Conservation (phyloP, 1,140 invertebrate species). For the Lepidurus apus region DNA sequence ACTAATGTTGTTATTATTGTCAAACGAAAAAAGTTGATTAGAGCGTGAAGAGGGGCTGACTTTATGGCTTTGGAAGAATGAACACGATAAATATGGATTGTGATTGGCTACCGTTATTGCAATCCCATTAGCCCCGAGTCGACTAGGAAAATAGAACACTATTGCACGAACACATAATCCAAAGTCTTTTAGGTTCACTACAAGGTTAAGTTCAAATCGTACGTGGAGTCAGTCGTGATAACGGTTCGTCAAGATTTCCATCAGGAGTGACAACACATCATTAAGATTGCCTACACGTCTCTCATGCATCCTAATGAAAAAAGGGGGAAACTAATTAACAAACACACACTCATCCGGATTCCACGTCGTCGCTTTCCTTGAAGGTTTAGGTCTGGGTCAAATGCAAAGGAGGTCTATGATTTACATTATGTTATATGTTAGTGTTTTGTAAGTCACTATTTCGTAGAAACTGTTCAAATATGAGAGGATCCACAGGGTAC, state of each 20-base stretch:
- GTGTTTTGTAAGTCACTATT: not conserved
- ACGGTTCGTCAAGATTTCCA: not conserved
- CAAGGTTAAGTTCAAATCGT: not conserved
- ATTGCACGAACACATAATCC: not conserved
- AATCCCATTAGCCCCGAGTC: not conserved
- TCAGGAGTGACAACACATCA: not conserved
- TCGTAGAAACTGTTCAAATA: not conserved
- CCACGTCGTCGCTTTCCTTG: not conserved
- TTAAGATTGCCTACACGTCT: slow-evolving; percentile 8
- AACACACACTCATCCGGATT: not conserved
- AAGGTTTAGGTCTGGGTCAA: not conserved
- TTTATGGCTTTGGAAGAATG: not conserved
- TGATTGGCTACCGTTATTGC: slow-evolving; percentile 1
- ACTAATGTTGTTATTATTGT: not conserved
- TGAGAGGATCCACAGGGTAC: not conserved
- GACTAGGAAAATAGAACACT: not conserved
- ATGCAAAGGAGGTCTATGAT: not conserved
- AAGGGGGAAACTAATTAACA: slow-evolving; percentile 1
- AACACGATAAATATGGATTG: not conserved
- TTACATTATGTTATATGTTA: not conserved
- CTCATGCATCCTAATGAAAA: slow-evolving; percentile 6
- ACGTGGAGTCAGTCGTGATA: not conserved
- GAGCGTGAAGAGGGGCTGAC: not conserved
- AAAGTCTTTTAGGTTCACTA: not conserved
- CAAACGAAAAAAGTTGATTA: not conserved